Conservation (phyloP, 2,888 invertebrate species). For the Clivina fossor region DNA sequence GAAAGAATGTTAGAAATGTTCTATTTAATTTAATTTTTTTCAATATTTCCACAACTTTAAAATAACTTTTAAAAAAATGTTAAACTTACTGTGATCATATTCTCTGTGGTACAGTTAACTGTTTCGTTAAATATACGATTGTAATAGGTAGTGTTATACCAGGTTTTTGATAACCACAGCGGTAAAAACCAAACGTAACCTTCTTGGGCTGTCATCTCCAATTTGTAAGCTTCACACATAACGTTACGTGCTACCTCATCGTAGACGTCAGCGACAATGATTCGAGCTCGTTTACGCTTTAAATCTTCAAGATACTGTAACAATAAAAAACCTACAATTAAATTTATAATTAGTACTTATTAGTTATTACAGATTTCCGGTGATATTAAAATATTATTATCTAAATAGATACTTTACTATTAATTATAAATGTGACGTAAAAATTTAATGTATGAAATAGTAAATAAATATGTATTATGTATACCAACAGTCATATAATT, state of each 20-base stretch:
- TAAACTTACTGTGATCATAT: slow-evolving; percentile 59
- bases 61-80: too few relatives aligned
- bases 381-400: too few relatives aligned
- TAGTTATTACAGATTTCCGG: too few relatives aligned
- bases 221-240: slow-evolving; percentile 77
- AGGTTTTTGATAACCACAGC: slow-evolving; percentile 65
- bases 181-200: slow-evolving; percentile 89
- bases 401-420: too few relatives aligned
- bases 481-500: too few relatives aligned
- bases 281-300: slow-evolving; percentile 66
- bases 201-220: slow-evolving; percentile 67
- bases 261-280: slow-evolving; percentile 80
- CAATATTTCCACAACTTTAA: too few relatives aligned
- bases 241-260: slow-evolving; percentile 72
- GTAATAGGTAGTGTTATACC: slow-evolving; percentile 63
- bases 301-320: slow-evolving; percentile 66
- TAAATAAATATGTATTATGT: too few relatives aligned
- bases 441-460: too few relatives aligned
- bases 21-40: too few relatives aligned
- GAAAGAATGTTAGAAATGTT: too few relatives aligned
- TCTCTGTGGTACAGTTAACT: slow-evolving; percentile 62
- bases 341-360: too few relatives aligned
- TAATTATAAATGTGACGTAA: too few relatives aligned
- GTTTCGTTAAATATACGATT: slow-evolving; percentile 51
- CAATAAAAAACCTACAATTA: background rate